Base-by-base conservation (phyloP, 2,888 invertebrate genomes). In the Spodoptera exigua region DNA sequence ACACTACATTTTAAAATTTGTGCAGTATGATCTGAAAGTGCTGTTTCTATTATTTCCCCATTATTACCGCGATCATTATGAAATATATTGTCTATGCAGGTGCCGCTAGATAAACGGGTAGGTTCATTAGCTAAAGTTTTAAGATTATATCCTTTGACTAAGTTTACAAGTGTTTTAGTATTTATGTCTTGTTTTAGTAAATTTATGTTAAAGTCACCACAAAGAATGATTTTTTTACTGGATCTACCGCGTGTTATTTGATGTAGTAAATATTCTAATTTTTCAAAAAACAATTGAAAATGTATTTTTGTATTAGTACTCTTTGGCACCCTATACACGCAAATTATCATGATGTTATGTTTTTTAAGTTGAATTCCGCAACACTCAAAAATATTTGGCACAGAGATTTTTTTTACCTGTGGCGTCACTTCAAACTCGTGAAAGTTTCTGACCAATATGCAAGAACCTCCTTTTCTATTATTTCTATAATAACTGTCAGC, bases 61-160 rank as follows among this genome's bases (percentile, higher is more conserved):
- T 48, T 49, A 14, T 56, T 56, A 36, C 35, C 18, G 16, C 43
- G 35, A n/a, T 48, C 43, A 41, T 56, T 56, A 35, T 56, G 56
- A 36, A 56, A 32, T 43, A 56, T 56, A 16, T 56, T 56, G 16
- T 56, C 56, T 14, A 56, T 48, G 36, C 56, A 56, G 2, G 56
- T 56, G 35, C 48, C 56, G 27, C 47, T 56, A 27, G 43, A 48
- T 16, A 51, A 16, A 14, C 51, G 51, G 12, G 41, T 51, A 1
- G 51, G 51, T 51, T 34, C n/a, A 3, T 32, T 34, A 14, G 14
- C 32, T 14, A 44, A 17, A 12, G 17, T 11, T 32, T 44, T 44
- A 3, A 44, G 32, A 3, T 44, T 44, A 32, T 32, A 44, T n/a
- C 36, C 36, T n/a, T n/a, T 36, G n/a, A 36, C n/a, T 36, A 36